These are phyloP conservation scores for Paguma larvata DNA, from an alignment of 2,797 vertebrate genomes.

Conservation along the genomic window DNA sequence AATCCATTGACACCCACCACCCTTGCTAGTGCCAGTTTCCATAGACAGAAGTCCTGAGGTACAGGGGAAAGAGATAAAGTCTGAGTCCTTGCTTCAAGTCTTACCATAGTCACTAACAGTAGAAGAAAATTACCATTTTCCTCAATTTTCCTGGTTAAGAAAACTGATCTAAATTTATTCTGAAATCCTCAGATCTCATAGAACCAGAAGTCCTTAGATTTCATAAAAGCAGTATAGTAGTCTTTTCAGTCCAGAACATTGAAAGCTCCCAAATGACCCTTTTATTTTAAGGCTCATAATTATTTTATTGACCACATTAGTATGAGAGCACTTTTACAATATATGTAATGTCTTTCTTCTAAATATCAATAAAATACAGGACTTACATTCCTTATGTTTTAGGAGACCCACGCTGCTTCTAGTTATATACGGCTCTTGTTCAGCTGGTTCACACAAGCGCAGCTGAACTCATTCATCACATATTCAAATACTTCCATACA, in stretches of 20 bases:
- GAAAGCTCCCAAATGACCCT: background rate
- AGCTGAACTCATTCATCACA: background rate
- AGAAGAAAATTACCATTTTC: background rate
- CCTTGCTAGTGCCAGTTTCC: background rate
- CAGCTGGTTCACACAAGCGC: background rate
- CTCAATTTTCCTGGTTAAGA: background rate
- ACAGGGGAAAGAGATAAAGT: background rate
- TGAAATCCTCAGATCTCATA: background rate
- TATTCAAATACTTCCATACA: background rate
- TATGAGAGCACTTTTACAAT: background rate
- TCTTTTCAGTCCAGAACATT: background rate
- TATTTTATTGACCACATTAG: slow-evolving; percentile 25
- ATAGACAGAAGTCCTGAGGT: background rate
- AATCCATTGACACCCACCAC: background rate
- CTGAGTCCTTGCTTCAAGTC: background rate
- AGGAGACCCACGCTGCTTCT: background rate
- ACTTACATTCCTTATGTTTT: background rate
- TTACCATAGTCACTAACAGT: background rate
- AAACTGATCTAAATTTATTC: background rate
- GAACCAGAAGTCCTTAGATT: background rate
- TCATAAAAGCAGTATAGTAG: slow-evolving; percentile 24
- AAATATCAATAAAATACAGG: background rate
- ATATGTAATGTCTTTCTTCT: background rate
- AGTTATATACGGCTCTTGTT: background rate
- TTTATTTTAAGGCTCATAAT: slow-evolving; percentile 43